Percentiles rank a stretch among this genome's conserved stretches.
phyloP scores from a whole-genome alignment of 2,797 vertebrate genomes.

The Fistularia commersonii region DNA sequence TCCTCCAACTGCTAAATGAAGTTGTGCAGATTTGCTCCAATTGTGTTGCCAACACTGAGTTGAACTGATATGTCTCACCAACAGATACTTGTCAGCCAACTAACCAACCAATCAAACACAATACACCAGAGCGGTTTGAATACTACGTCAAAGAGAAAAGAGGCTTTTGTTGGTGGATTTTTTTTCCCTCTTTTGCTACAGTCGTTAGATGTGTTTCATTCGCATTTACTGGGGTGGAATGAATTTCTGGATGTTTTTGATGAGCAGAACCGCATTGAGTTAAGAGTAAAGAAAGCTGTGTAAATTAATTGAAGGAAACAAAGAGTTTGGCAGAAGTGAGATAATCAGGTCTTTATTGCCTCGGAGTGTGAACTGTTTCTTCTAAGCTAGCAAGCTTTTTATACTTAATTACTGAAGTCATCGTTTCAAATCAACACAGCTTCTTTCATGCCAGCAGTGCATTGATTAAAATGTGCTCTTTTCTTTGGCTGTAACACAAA shows the following conservation, averaged over 20 bases:
- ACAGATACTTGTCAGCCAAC: conserved; percentile 24
- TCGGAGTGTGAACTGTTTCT: conserved; percentile 5
- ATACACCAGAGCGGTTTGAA: conserved; percentile 30
- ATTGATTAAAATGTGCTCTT: conserved; percentile 1
- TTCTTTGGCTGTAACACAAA: neutral
- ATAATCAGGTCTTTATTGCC: conserved; percentile 17
- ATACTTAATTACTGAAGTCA: conserved; percentile 11
- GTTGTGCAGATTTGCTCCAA: too few species aligned
- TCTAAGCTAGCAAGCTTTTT: conserved; percentile 4
- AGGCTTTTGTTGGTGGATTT: neutral
- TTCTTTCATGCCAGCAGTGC: neutral
- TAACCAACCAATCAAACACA: conserved; percentile 38
- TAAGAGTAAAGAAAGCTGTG: conserved; percentile 14
- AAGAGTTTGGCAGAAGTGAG: conserved; percentile 18
- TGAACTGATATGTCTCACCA: conserved; percentile 20
- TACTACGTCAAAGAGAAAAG: conserved; percentile 11
- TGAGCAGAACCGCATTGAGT: conserved; percentile 16
- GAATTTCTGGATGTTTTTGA: conserved; percentile 19
- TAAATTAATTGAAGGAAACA: conserved; percentile 29
- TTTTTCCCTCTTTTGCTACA: too few species aligned
- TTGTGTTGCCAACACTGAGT: conserved; percentile 2
- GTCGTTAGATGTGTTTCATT: conserved; percentile 10
- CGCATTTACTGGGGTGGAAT: conserved; percentile 22
- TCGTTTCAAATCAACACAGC: conserved; percentile 4
- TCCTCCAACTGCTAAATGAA: too few species aligned